Base-by-base conservation (phyloP, 2,113 vertebrate species). In the Poeciliopsis retropinna region DNA sequence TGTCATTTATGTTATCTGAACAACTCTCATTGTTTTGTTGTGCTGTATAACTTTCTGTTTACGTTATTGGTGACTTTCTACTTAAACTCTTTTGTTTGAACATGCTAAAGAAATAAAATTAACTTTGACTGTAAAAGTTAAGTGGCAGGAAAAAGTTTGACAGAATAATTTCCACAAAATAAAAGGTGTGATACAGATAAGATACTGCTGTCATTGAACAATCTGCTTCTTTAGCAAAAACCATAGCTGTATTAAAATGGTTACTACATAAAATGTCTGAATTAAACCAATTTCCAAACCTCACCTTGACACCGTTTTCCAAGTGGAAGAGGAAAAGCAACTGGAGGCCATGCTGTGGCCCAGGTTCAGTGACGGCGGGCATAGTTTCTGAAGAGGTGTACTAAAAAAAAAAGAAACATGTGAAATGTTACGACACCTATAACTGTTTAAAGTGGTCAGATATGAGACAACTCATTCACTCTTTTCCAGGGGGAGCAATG, bases 271-370 rank as follows among this genome's bases (percentile, higher is more conserved):
- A 19, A 17, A 47, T 22, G 5, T 19, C 0, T 19, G 17, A 5
- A 6, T 47, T 17, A 47, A 47, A 47, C n/a, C 25, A 63, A 30
- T 17, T n/a, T 29, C 34, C 25, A 31, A 66, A 30, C 32, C 64
- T 88, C 39, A 98, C 97, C 95, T 97, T 81, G 96, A 96, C 76
- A 89, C 91, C 8, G 94, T 95, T 86, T 93, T 95, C 78, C 76
- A 93, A 64, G 95, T 96, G 66, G 91, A 87, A 67, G 90, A 87
- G 29, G 96, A 97, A 83, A 94, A 73, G 79, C 90, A 93, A 61
- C 95, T 95, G 75, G 96, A 96, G 9, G 96, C 90, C 85, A 95
- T 87, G 87, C 96, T 97, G 81, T 95, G 90, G 39, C 96, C 95
- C 81, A 95, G 82, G 81, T 85, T 80, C 27, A 93, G 82, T 0